phyloP scores from a whole-genome alignment of 2,113 vertebrate species.

The Tachysurus fulvidraco region DNA sequence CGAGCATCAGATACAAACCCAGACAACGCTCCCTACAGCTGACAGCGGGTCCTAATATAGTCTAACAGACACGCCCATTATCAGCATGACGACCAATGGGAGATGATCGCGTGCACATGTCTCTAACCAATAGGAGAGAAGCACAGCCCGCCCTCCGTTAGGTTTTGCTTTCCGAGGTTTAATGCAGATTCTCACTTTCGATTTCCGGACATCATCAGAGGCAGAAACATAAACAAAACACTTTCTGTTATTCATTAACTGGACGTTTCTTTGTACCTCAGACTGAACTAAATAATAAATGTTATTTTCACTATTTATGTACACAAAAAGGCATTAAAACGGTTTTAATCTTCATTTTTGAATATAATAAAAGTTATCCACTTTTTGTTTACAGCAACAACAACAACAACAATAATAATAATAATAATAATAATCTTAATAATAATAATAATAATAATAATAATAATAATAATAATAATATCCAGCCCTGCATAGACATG shows the following conservation, averaged over 20 bases:
- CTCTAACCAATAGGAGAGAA: background rate
- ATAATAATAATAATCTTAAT: too few relatives aligned
- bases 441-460: too few relatives aligned
- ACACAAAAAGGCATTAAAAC: too few relatives aligned
- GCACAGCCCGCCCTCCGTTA: background rate
- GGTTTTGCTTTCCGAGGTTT: conserved; percentile 14
- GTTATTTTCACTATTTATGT: too few relatives aligned
- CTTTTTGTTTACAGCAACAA: too few relatives aligned
- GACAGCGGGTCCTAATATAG: background rate
- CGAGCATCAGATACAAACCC: background rate
- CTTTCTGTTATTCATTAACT: background rate
- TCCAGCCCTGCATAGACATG: too few relatives aligned
- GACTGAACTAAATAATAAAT: too few relatives aligned
- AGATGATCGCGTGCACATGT: background rate
- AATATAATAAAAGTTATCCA: too few relatives aligned
- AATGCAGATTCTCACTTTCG: background rate
- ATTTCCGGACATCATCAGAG: background rate
- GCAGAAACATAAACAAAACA: background rate
- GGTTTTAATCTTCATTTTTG: too few relatives aligned
- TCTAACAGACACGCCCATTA: background rate
- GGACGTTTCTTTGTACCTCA: too few relatives aligned
- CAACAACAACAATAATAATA: too few relatives aligned
- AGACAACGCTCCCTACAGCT: background rate
- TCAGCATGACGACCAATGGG: background rate
- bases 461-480: too few relatives aligned